Percentiles rank a stretch among this genome's conserved stretches.
phyloP scores from a whole-genome alignment of 64 coral and sea anemone genomes.

The Trachythela sp. region DNA sequence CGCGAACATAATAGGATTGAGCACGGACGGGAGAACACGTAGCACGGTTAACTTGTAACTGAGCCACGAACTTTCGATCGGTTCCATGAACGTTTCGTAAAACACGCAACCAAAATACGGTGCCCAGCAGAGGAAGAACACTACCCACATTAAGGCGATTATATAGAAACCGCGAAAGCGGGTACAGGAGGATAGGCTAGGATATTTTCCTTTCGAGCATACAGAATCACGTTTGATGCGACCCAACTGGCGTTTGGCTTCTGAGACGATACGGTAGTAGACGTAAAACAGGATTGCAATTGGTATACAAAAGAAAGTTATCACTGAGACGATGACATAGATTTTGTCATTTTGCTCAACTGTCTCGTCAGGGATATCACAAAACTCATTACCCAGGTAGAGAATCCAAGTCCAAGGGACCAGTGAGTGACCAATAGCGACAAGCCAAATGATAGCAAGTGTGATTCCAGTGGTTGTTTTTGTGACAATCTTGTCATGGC shows the following conservation, averaged over 20 bases:
- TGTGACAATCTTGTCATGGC: constrained; percentile 2
- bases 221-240: background rate
- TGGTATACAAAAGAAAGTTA: background rate
- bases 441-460: background rate
- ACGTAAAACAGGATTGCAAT: background rate
- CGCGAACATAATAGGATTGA: constrained; percentile 5
- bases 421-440: background rate
- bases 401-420: background rate
- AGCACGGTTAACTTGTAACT: background rate
- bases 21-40: background rate
- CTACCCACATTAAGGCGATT: background rate
- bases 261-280: background rate
- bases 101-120: background rate
- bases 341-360: background rate
- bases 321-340: background rate
- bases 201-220: background rate
- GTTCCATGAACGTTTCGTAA: background rate
- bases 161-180: constrained; percentile 1
- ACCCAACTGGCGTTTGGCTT: background rate
- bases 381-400: background rate
- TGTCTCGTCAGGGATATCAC: background rate
- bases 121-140: background rate
- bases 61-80: background rate
- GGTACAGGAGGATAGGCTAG: background rate
- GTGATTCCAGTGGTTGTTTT: background rate